Evolutionary conservation across 2,797 vertebrate genomes (phyloP), one percentile per base, ranked within the genome.

Genomic region (Phrynocephalus vlangalii): DNA sequence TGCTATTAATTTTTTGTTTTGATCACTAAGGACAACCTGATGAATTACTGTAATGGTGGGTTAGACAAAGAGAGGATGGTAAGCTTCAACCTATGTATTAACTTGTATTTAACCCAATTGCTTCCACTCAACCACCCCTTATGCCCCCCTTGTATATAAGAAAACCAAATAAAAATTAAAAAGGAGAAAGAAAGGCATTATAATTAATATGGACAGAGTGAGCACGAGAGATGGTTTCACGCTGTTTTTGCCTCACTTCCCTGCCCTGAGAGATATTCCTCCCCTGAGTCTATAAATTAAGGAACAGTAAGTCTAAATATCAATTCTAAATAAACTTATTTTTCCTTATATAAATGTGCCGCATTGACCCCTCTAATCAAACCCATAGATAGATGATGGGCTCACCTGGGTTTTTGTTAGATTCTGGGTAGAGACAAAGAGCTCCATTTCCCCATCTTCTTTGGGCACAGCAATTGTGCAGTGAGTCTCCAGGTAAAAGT

Each of bases 401-500:
- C 78, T 91, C 93, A 98, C 98, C 96, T 98, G 98, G 60, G 97
- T 97, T 87, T 97, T 97, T 30, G 86, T 87, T 44, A 97, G 92
- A n/a, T 98, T 94, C 96, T 99, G 99, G 0, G 98, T 99, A 0
- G 99, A 98, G 22, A 96, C 97, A 71, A 98, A 99, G 70, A 99
- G 95, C 89, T 99, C 99, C 97, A 99, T 98, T 95, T 99, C 99
- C 4, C 97, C 98, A 1, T 98, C 97, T 87, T 99, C 99, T 8
- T 97, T 97, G 0, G 99, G 99, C 71, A 99, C 96, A 15, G 98
- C 99, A 66, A 99, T 91, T 3, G 97, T 97, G 48, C 97, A 97
- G 5, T 99, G 96, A 56, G 98, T 98, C 96, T 99, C 99, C 96
- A 99, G 93, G 91, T 99, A 99, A 94, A 99, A 99, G 93, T 99